These are phyloP conservation scores for Rhinogobius similis DNA, from an alignment of 2,113 vertebrate species.

Conservation along the genomic window DNA sequence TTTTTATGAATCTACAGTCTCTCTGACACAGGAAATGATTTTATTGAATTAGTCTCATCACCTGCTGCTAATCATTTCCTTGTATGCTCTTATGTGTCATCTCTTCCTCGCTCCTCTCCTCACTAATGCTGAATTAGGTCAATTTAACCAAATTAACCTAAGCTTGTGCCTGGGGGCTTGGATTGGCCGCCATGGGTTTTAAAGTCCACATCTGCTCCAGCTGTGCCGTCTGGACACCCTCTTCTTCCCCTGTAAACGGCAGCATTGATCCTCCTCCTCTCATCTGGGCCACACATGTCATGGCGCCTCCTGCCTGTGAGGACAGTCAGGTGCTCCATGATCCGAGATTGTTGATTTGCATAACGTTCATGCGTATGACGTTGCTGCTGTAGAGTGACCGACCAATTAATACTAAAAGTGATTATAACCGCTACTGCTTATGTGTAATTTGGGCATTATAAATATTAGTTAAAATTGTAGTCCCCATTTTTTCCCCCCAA, in stretches of 20 bases:
- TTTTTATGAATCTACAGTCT: background rate
- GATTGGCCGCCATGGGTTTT: conserved; percentile 7
- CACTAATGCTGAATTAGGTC: background rate
- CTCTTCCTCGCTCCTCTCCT: background rate
- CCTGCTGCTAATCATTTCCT: background rate
- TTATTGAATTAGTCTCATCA: conserved; percentile 1
- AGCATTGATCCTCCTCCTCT: conserved; percentile 48
- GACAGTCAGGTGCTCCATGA: background rate
- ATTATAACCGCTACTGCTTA: too few relatives aligned
- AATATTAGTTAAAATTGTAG: too few relatives aligned
- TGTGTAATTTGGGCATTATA: too few relatives aligned
- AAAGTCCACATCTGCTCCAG: conserved; percentile 60
- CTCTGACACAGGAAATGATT: background rate
- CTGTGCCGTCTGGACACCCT: conserved; percentile 40
- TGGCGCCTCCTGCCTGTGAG: conserved; percentile 13
- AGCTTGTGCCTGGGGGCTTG: conserved; percentile 2
- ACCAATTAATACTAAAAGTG: too few relatives aligned
- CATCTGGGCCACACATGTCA: conserved; percentile 59
- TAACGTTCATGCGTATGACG: too few relatives aligned
- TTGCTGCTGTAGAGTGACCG: too few relatives aligned
- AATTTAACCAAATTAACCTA: conserved; percentile 20
- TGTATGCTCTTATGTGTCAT: background rate
- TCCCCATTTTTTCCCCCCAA: too few relatives aligned
- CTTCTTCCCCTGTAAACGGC: conserved; percentile 22
- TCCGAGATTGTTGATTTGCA: background rate